Percentiles rank a stretch among this genome's conserved stretches.
phyloP scores from a whole-genome alignment of 2,797 vertebrate species.

The Buceros bicornis region DNA sequence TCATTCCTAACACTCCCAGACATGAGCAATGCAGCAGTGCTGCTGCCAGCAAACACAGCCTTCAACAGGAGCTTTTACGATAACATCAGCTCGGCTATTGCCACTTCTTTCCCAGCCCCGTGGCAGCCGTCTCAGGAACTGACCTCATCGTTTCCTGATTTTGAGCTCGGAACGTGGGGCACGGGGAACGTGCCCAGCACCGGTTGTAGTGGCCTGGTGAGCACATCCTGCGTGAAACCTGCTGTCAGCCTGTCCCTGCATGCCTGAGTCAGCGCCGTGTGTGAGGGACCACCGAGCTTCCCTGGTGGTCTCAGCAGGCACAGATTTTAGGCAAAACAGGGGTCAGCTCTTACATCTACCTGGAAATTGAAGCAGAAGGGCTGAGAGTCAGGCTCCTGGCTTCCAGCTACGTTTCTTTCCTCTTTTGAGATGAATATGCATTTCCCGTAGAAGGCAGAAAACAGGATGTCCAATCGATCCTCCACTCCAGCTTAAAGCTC shows the following conservation, averaged over 20 bases:
- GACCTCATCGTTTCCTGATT: slow-evolving; percentile 35
- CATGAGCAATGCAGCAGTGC: neutral
- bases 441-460: neutral
- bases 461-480: neutral
- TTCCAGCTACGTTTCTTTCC: neutral
- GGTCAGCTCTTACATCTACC: neutral
- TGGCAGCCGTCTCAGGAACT: slow-evolving; percentile 39
- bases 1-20: slow-evolving; percentile 54
- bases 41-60: slow-evolving; percentile 53
- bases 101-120: neutral
- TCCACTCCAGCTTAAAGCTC: neutral
- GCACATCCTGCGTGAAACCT: neutral
- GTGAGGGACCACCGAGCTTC: neutral
- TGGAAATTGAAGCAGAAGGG: neutral
- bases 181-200: neutral
- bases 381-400: neutral
- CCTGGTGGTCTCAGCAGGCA: neutral
- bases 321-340: neutral
- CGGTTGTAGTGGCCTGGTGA: neutral
- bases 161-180: neutral
- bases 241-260: neutral
- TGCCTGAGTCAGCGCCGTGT: accelerated
- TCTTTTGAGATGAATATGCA: neutral
- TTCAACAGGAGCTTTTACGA: slow-evolving; percentile 10
- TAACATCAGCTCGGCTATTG: neutral